phyloP scores from a whole-genome alignment of 2,797 vertebrate species.

The Enteromius treurensis region DNA sequence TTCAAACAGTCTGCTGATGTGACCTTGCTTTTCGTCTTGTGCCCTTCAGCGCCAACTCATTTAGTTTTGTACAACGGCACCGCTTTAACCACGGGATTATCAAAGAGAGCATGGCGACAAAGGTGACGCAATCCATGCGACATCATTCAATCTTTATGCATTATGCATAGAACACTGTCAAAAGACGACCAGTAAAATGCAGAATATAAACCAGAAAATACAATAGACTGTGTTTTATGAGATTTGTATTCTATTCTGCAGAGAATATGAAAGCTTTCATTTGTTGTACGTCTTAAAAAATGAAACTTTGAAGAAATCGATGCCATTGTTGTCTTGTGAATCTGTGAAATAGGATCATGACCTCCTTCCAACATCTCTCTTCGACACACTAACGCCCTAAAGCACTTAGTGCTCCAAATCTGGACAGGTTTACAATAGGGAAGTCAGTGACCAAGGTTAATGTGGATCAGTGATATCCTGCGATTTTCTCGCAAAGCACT shows the following conservation, averaged over 20 bases:
- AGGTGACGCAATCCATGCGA: slow-evolving; percentile 35
- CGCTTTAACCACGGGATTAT: slow-evolving; percentile 20
- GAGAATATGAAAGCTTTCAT: slow-evolving; percentile 5
- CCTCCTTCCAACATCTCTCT: slow-evolving; percentile 19
- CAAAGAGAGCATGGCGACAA: not conserved
- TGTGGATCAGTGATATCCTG: slow-evolving; percentile 38
- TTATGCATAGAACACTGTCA: slow-evolving; percentile 25
- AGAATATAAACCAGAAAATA: slow-evolving; percentile 23
- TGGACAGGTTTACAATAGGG: slow-evolving; percentile 19
- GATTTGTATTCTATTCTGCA: not conserved
- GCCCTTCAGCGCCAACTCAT: slow-evolving; percentile 34
- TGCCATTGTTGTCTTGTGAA: slow-evolving; percentile 6
- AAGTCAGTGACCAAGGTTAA: slow-evolving; percentile 46
- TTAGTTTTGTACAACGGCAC: not conserved
- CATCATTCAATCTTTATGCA: slow-evolving; percentile 41
- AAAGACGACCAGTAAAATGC: not conserved
- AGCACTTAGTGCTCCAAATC: slow-evolving; percentile 38
- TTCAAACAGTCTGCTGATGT: slow-evolving; percentile 5
- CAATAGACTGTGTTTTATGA: not conserved
- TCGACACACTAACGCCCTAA: slow-evolving; percentile 1
- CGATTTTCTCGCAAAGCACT: slow-evolving; percentile 30
- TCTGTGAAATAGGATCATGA: slow-evolving; percentile 19
- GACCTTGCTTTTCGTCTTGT: slow-evolving; percentile 23
- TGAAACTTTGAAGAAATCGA: not conserved
- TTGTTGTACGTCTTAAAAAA: slow-evolving; percentile 4